Evolutionary conservation across 1,140 invertebrate genomes (phyloP), one percentile per base, ranked within the genome.

Genomic region (Drosophila pruinosa): DNA sequence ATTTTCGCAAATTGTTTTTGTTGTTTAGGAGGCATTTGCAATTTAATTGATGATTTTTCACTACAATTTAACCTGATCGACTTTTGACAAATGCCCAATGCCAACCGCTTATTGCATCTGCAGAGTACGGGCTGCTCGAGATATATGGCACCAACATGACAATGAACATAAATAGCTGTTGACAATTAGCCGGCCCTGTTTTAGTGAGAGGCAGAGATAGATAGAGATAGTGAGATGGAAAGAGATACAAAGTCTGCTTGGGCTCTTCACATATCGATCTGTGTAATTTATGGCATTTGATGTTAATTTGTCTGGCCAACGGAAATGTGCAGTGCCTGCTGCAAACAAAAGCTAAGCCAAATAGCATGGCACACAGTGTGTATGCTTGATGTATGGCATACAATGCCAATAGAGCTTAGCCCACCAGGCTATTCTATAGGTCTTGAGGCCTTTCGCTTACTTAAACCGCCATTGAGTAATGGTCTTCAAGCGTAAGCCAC

Each of bases 201-300:
- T n/a, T 4, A 26, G 43, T 2, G 4, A 8, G 19, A 19, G 15
- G 19, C 17, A 6, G 24, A 2, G 1, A 14, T 10, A 4, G 1
- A 14, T 21, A 19, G 22, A 31, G 12, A 15, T 0, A 14, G 4
- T 15, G 8, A 15, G 2, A 17, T n/a, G n/a, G 53, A 21, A 7
- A 3, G 14, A 24, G 15, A 6, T 22, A 19, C 4, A 34, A 17
- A 19, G 38, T 47, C 19, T 38, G 45, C 24, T 50, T 65, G 67
- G 48, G 36, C 28, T 50, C 62, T 39, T 31, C 68, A 54, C 58
- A 75, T 75, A 79, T 83, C 67, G 80, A 76, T 50, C 72, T 75
- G 43, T 75, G 75, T 79, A 68, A 83, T 83, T 83, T 83, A 83
- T 83, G 80, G 80, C 76, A 85, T 85, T 83, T 79, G 79, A 75